Percentiles rank a stretch among this genome's conserved stretches.
These are phyloP conservation scores for Caenorhabditis japonica DNA, from an alignment of 2,888 invertebrate species.

Conservation along the genomic window DNA sequence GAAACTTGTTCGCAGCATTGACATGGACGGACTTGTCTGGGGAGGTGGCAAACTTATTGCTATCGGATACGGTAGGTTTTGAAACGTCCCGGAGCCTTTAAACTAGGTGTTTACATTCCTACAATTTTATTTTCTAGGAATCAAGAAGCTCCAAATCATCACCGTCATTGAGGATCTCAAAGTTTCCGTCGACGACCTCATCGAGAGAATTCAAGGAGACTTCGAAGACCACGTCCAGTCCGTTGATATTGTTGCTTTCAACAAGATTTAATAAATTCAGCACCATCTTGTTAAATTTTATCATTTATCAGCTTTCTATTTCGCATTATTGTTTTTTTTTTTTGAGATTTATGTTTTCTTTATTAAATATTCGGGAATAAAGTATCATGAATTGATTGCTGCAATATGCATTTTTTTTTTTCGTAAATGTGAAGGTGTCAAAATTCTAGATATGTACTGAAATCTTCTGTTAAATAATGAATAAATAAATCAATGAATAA, in stretches of 20 bases:
- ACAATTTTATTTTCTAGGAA: slow-evolving; percentile 63
- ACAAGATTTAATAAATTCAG: slow-evolving; percentile 73
- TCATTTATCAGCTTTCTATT: slow-evolving; percentile 1
- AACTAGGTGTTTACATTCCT: too few species aligned
- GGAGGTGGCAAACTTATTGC: slow-evolving; percentile 83
- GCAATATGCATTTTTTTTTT: background rate
- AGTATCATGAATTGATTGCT: background rate
- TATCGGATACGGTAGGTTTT: slow-evolving; percentile 64
- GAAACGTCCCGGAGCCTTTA: background rate
- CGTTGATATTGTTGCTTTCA: slow-evolving; percentile 75
- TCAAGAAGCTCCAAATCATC: slow-evolving; percentile 75
- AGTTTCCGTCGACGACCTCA: slow-evolving; percentile 74
- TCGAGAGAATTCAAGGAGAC: slow-evolving; percentile 69
- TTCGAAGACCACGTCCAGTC: slow-evolving; percentile 72
- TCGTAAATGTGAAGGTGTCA: background rate
- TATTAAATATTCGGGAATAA: background rate
- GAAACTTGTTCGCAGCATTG: slow-evolving; percentile 85
- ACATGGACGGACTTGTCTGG: slow-evolving; percentile 93
- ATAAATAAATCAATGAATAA: too few species aligned
- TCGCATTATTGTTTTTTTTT: background rate
- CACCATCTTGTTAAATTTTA: slow-evolving; percentile 1
- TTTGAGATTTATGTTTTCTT: background rate
- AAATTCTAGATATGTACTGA: background rate
- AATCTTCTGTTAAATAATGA: background rate
- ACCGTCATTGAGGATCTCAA: slow-evolving; percentile 74